Percentiles rank a stretch among this genome's conserved stretches.
Conservation (phyloP, 2,888 invertebrate genomes). For the Eucera pruinosa region DNA sequence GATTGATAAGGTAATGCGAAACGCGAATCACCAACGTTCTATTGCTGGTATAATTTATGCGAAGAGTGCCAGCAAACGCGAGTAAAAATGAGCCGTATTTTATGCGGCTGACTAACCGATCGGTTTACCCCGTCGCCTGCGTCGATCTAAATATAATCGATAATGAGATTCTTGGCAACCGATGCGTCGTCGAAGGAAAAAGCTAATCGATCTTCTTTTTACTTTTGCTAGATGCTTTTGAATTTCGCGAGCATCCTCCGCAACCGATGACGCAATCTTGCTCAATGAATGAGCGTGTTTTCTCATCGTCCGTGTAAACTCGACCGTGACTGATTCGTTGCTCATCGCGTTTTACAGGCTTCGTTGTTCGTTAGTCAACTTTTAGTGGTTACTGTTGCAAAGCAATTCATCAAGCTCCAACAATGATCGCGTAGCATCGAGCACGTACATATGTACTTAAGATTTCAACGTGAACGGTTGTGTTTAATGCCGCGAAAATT, state of each 20-base stretch:
- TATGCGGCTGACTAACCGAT: slow-evolving; percentile 25
- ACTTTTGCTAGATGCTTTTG: background rate
- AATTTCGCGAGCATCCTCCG: background rate
- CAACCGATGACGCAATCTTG: slow-evolving; percentile 34
- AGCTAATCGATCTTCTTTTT: background rate
- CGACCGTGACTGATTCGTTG: slow-evolving; percentile 29
- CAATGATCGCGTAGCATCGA: slow-evolving; percentile 7
- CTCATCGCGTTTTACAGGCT: slow-evolving; percentile 4
- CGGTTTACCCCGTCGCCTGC: slow-evolving; percentile 6
- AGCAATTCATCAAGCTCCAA: background rate
- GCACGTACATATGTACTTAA: slow-evolving; percentile 7
- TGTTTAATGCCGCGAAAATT: slow-evolving; percentile 71
- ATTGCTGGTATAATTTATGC: slow-evolving; percentile 37
- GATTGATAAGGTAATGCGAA: slow-evolving; percentile 16
- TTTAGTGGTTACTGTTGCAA: background rate
- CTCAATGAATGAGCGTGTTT: slow-evolving; percentile 36
- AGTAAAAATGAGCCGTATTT: slow-evolving; percentile 23
- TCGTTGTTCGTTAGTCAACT: background rate
- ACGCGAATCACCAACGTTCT: slow-evolving; percentile 3
- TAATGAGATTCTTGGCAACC: background rate
- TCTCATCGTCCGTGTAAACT: slow-evolving; percentile 7
- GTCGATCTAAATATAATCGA: slow-evolving; percentile 27
- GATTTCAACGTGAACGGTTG: slow-evolving; percentile 26
- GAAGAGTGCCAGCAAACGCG: slow-evolving; percentile 16
- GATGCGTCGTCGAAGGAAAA: background rate